Conservation (phyloP, 2,113 vertebrate species). For the Mastomys coucha region DNA sequence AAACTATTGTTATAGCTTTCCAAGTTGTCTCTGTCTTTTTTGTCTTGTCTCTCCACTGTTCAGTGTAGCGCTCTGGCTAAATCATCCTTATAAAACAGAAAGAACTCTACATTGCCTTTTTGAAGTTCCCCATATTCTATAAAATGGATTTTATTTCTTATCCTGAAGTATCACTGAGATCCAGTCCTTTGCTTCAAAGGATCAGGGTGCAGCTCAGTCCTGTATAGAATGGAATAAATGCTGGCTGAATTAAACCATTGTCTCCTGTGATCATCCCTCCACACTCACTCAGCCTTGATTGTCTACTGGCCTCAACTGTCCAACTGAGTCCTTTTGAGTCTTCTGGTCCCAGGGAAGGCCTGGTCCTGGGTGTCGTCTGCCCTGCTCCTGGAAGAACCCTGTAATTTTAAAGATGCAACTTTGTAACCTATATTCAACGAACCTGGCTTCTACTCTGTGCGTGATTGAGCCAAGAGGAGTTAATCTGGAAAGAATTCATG, state of each 20-base stretch:
- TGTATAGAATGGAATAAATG: background rate
- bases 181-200: background rate
- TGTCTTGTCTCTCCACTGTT: background rate
- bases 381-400: background rate
- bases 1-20: background rate
- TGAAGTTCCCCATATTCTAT: background rate
- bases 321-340: background rate
- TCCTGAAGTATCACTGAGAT: background rate
- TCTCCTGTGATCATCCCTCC: background rate
- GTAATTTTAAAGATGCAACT: background rate
- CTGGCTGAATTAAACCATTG: background rate
- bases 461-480: background rate
- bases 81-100: constrained; percentile 17
- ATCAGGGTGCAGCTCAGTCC: background rate
- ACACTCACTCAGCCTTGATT: background rate
- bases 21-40: background rate
- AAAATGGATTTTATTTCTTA: background rate
- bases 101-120: background rate
- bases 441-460: background rate
- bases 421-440: background rate
- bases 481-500: background rate
- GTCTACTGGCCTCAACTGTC: background rate
- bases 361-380: background rate
- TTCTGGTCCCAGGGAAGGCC: background rate
- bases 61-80: background rate